Evolutionary conservation across 2,113 vertebrate species (phyloP).

Genomic region (Mirounga angustirostris): DNA sequence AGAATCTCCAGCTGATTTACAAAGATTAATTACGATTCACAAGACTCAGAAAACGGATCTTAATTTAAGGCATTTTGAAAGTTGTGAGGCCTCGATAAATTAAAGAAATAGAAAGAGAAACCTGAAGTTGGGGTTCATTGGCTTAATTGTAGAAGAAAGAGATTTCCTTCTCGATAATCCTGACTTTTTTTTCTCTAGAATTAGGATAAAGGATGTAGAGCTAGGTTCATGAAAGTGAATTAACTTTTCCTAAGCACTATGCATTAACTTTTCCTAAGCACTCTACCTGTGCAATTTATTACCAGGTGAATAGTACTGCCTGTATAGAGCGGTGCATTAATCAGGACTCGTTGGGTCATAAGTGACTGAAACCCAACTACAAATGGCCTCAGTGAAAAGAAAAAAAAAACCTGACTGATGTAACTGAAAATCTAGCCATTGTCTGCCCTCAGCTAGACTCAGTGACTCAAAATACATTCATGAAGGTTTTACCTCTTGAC

Average conservation of each 20-base stretch:
- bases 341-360: constrained; percentile 40
- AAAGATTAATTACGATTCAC: constrained; percentile 73
- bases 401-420: neutral
- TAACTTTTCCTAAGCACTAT: constrained; percentile 36
- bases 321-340: constrained; percentile 48
- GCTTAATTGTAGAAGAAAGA: constrained; percentile 54
- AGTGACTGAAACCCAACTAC: constrained; percentile 21
- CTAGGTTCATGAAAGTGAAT: constrained; percentile 48
- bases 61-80: constrained; percentile 69
- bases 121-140: constrained; percentile 36
- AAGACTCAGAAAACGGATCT: constrained; percentile 51
- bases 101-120: constrained; percentile 49
- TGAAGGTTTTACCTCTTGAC: neutral
- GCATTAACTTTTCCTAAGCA: constrained; percentile 48
- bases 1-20: constrained; percentile 64
- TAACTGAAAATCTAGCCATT: neutral
- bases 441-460: neutral
- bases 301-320: neutral
- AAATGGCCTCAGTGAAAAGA: constrained; percentile 29
- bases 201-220: constrained; percentile 53
- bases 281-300: constrained; percentile 39
- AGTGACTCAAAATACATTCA: neutral
- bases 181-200: constrained; percentile 2
- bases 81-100: constrained; percentile 54
- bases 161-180: constrained; percentile 47